Percentiles rank a stretch among this genome's conserved stretches.
Conservation (phyloP, 2,888 invertebrate genomes). For the Cephus spinipes region DNA sequence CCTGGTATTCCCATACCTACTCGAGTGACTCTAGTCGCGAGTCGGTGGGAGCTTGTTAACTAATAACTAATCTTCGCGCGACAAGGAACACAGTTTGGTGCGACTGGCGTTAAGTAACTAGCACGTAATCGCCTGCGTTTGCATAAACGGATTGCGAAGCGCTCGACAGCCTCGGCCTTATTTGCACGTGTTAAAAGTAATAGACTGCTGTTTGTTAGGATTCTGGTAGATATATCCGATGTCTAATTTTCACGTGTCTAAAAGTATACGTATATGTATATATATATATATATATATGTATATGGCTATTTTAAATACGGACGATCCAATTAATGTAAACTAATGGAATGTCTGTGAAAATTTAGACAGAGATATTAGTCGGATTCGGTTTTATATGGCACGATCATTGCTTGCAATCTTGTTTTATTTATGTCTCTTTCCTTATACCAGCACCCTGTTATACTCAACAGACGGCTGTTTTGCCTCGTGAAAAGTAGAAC, state of each 20-base stretch:
- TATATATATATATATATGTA: too few species aligned
- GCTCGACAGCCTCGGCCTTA: constrained; percentile 10
- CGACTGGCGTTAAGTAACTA: constrained; percentile 35
- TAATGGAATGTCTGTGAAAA: background rate
- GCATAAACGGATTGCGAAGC: constrained; percentile 41
- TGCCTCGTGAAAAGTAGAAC: background rate
- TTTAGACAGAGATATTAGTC: background rate
- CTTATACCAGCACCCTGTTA: background rate
- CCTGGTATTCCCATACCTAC: constrained; percentile 40
- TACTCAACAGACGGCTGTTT: background rate
- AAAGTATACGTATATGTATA: background rate
- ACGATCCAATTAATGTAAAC: background rate
- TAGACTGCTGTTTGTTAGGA: background rate
- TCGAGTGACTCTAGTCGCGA: constrained; percentile 16
- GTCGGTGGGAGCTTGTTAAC: constrained; percentile 37
- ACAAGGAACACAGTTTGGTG: constrained; percentile 8
- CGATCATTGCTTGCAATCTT: background rate
- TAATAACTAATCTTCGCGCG: constrained; percentile 47
- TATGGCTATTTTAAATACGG: background rate
- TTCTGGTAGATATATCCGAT: background rate
- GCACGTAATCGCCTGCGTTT: constrained; percentile 44
- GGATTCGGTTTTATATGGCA: background rate
- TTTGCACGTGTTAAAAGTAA: background rate
- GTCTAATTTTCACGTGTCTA: background rate
- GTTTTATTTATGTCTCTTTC: background rate